Evolutionary conservation across 2,797 vertebrate genomes (phyloP), one percentile per base, ranked within the genome.

Genomic region (Neoniphon sammara): DNA sequence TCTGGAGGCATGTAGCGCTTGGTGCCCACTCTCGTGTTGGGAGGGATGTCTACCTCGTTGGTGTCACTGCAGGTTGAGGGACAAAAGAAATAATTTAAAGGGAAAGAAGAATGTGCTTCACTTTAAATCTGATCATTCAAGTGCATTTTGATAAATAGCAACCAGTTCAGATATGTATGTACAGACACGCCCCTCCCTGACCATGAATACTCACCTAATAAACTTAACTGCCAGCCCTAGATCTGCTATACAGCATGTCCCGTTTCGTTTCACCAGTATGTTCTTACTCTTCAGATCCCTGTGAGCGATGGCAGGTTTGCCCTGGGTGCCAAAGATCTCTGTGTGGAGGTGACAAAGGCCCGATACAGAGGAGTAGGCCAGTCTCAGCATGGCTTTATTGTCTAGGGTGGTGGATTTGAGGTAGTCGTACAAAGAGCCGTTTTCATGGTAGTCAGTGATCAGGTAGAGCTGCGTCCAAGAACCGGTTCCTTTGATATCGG

Each of bases 1-100:
- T 99, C 97, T 0, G 97, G 97, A 71, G 97, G 95, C 97, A 99
- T 99, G 85, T 97, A 99, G 62, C 97, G 97, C 79, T 98, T 98
- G 69, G 97, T 99, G 61, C 98, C 98, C 0, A 99, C 98, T 5
- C 97, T 92, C 1, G 96, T 98, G 87, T 98, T 99, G 53, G 96
- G 95, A 27, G 97, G 97, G 70, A 99, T 97, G 90, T 99, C 98
- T 27, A 99, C 97, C 80, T 99, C 97, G 5, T 99, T 99, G 47
- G 97, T 98, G 83, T 98, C 97, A 75, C 97, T 99, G 71, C 17
- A 36, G 39, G 59, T 36, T 42, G 18, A 23, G 6, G 75, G 8
- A 82, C 42, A 8, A 79, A 69, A 62, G 15, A 10, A 42, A 34
- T 31, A 5, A 12, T 7, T 56, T 73, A 15, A 49, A 46, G 39